These are phyloP conservation scores for Rhaphigaster nebulosa DNA, from an alignment of 2,888 invertebrate species.

Conservation along the genomic window DNA sequence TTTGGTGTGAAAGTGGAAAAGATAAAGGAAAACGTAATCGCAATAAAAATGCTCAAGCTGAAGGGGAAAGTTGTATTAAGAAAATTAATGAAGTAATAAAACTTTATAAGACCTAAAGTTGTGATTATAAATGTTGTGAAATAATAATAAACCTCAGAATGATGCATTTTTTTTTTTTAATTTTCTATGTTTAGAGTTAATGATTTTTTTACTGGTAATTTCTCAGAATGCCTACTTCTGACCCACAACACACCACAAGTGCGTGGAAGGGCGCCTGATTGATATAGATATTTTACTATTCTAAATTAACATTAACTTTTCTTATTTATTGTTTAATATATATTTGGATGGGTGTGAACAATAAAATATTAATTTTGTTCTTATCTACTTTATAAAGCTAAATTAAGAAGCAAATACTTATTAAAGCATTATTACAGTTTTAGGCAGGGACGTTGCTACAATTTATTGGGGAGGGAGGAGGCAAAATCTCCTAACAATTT, in stretches of 20 bases:
- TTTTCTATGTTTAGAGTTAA: neutral
- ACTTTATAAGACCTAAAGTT: neutral
- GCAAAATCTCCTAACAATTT: no score
- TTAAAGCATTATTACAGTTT: no score
- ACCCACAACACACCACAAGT: neutral
- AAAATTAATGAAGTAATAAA: constrained; percentile 53
- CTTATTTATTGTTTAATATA: no score
- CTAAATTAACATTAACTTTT: no score
- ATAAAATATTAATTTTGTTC: no score
- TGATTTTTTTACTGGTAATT: neutral
- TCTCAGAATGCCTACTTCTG: neutral
- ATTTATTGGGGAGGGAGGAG: no score
- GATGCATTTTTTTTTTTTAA: neutral
- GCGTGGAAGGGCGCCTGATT: no score
- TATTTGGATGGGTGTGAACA: no score
- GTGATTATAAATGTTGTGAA: neutral
- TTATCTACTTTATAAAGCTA: no score
- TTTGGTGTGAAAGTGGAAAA: constrained; percentile 68
- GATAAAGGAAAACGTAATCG: constrained; percentile 52
- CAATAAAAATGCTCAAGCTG: constrained; percentile 57
- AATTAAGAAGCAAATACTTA: no score
- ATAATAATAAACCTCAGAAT: constrained; percentile 5
- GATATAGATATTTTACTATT: no score
- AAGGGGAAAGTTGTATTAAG: constrained; percentile 59
- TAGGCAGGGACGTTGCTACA: no score